Conservation (phyloP, 2,113 vertebrate genomes). For the Chaetodon trifascialis region DNA sequence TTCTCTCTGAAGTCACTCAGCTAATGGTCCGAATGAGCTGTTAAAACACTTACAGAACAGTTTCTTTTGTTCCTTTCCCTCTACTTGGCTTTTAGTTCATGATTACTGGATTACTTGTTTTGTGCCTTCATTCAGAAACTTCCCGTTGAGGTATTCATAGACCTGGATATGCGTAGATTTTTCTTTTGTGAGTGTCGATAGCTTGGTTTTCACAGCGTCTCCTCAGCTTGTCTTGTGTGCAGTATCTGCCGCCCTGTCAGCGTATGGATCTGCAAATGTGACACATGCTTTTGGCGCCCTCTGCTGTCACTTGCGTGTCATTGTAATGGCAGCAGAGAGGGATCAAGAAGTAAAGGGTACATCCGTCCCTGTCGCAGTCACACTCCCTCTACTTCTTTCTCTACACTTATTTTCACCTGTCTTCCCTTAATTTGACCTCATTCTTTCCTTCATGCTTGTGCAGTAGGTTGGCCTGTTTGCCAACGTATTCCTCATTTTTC, state of each 20-base stretch:
- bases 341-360: conserved; percentile 48
- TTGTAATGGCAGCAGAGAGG: conserved; percentile 34
- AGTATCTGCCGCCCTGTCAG: conserved; percentile 61
- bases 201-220: conserved; percentile 13
- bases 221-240: conserved; percentile 46
- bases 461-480: conserved; percentile 47
- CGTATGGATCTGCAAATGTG: conserved; percentile 36
- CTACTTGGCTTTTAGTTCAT: background rate
- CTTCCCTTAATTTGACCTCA: conserved; percentile 26
- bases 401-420: conserved; percentile 49
- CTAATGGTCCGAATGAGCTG: background rate
- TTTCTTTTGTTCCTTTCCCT: background rate
- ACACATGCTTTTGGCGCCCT: conserved; percentile 61
- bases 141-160: background rate
- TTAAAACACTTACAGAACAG: background rate
- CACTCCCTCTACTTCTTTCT: conserved; percentile 46
- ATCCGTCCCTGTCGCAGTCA: conserved; percentile 30
- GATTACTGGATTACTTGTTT: background rate
- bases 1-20: background rate
- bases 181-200: background rate
- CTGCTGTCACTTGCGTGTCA: conserved; percentile 62
- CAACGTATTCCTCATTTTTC: conserved; percentile 47
- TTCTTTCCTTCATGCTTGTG: conserved; percentile 54
- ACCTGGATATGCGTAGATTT: background rate
- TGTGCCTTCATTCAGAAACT: background rate